phyloP scores from a whole-genome alignment of 2,888 invertebrate genomes.

The Amblyjoppa proteus region DNA sequence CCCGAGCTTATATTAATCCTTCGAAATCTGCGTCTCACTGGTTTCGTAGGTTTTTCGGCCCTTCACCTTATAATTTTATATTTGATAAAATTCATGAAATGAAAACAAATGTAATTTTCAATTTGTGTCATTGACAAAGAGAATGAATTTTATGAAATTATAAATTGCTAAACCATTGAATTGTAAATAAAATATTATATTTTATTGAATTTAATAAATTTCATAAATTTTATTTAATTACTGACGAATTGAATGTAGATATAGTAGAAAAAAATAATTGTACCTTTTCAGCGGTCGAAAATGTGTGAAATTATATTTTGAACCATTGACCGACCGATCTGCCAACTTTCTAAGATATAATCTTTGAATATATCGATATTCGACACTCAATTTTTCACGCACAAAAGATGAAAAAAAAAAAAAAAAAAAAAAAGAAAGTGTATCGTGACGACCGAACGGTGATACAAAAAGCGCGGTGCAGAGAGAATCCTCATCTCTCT shows the following conservation, averaged over 20 bases:
- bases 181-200: no score
- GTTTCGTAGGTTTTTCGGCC: neutral
- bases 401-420: constrained; percentile 52
- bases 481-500: constrained; percentile 23
- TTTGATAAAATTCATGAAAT: no score
- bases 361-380: constrained; percentile 27
- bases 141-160: no score
- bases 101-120: no score
- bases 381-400: constrained; percentile 21
- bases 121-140: no score
- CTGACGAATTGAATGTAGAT: no score
- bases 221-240: neutral
- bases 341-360: constrained; percentile 3
- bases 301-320: neutral
- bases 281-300: neutral
- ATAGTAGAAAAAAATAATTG: no score
- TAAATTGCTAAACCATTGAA: no score
- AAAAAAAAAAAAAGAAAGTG: constrained; percentile 55
- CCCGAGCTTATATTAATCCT: neutral
- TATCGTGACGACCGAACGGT: constrained; percentile 30
- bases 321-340: neutral
- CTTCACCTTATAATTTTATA: neutral
- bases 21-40: neutral
- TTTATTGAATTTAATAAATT: no score
- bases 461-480: constrained; percentile 27